These are phyloP conservation scores for Manis javanica DNA, from an alignment of 2,797 vertebrate species.

Conservation along the genomic window DNA sequence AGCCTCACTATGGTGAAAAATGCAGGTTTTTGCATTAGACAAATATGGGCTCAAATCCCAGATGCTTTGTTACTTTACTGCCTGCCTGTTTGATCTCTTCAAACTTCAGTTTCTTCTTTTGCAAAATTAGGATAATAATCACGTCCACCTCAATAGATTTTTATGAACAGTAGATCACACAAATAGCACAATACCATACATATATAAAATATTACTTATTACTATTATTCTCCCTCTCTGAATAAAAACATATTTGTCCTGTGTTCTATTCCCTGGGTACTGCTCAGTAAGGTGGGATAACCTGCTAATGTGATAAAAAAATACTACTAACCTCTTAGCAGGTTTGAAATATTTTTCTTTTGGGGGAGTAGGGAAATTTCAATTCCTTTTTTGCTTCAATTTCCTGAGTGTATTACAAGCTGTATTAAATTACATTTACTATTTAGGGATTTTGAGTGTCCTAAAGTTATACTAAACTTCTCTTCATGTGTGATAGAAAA, in stretches of 20 bases:
- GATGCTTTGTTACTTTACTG: background rate
- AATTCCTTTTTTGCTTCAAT: background rate
- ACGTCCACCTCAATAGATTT: background rate
- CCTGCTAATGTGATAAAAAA: background rate
- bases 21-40: background rate
- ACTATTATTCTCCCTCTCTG: background rate
- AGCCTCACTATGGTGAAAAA: background rate
- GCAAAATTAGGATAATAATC: background rate
- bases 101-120: slow-evolving; percentile 16
- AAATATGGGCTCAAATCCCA: background rate
- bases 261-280: background rate
- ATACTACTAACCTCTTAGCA: background rate
- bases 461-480: background rate
- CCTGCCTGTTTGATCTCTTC: background rate
- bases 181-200: background rate
- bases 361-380: background rate
- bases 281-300: background rate
- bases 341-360: slow-evolving; percentile 51
- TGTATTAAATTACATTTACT: background rate
- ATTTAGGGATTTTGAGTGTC: background rate
- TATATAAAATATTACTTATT: background rate
- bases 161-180: background rate
- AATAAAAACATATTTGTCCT: background rate
- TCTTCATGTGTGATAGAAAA: background rate
- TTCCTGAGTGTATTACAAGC: background rate